Evolutionary conservation across 1,140 invertebrate genomes (phyloP).

Genomic region (Rhynchophorus ferrugineus): DNA sequence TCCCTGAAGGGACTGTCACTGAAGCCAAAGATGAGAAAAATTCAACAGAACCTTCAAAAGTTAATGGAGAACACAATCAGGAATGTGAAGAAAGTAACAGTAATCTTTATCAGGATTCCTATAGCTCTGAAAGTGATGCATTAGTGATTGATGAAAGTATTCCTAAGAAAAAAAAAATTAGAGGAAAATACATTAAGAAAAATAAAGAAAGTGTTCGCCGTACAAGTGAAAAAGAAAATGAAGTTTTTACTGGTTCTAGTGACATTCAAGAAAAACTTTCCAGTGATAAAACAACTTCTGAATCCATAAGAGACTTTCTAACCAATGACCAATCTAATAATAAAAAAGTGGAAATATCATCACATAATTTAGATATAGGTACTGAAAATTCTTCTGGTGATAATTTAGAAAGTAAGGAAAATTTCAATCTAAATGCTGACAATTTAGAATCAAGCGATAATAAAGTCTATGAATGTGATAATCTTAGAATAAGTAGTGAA

Average conservation of each 20-base stretch:
- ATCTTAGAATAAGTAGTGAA: constrained; percentile 10
- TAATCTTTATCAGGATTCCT: constrained; percentile 21
- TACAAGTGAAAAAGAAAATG: constrained; percentile 14
- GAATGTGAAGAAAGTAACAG: constrained; percentile 18
- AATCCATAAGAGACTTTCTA: not conserved
- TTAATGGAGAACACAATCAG: constrained; percentile 28
- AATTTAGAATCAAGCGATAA: not conserved
- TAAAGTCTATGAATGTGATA: constrained; percentile 9
- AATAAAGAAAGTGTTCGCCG: constrained; percentile 6
- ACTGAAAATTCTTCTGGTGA: constrained; percentile 6
- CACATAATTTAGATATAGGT: not conserved
- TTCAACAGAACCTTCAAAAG: constrained; percentile 18
- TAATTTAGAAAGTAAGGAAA: constrained; percentile 6
- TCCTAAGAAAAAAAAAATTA: constrained; percentile 23
- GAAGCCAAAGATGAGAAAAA: constrained; percentile 18
- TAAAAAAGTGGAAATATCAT: not conserved
- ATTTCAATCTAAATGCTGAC: constrained; percentile 5
- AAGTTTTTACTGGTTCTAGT: not conserved
- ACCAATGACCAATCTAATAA: not conserved
- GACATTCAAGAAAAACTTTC: not conserved
- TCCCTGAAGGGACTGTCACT: constrained; percentile 27
- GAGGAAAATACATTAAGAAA: constrained; percentile 24
- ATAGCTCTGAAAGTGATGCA: constrained; percentile 38
- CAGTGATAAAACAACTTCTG: not conserved
- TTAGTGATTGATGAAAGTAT: constrained; percentile 38